A percentile compares a stretch with the other conserved stretches of the same genome.
Evolutionary conservation across 2,888 invertebrate species (phyloP).

Genomic region (Tineola bisselliella): DNA sequence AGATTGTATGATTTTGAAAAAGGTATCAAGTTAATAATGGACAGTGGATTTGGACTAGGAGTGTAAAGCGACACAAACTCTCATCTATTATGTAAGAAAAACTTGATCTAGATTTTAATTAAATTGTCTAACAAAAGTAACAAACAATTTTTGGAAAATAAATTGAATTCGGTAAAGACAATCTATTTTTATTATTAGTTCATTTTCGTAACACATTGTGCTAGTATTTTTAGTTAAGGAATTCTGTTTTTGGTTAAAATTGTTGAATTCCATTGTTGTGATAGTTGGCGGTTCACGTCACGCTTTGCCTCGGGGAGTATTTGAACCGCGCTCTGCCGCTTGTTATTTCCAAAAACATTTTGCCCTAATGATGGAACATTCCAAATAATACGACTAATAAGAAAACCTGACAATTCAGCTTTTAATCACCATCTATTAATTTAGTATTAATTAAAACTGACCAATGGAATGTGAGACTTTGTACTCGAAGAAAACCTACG

Average conservation of each 20-base stretch:
- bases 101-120: neutral
- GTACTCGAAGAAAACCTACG: too few relatives aligned
- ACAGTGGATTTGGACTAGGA: neutral
- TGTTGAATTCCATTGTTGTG: conserved; percentile 5
- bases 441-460: too few relatives aligned
- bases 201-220: neutral
- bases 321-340: neutral
- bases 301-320: conserved; percentile 3
- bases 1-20: too few relatives aligned
- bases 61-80: neutral
- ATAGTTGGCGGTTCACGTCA: conserved; percentile 10
- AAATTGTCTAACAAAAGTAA: neutral
- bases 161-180: neutral
- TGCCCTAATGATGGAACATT: neutral
- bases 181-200: neutral
- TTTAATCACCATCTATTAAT: too few relatives aligned
- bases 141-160: neutral
- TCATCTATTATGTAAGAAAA: neutral
- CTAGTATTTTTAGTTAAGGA: neutral
- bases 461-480: too few relatives aligned
- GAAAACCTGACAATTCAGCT: too few relatives aligned
- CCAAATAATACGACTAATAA: neutral
- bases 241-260: conserved; percentile 9
- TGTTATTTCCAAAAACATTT: neutral
- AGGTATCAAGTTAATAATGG: too few relatives aligned